A percentile compares a stretch with the other conserved stretches of the same genome.
phyloP scores from a whole-genome alignment of 2,113 vertebrate species.

The Trogon melanurus region DNA sequence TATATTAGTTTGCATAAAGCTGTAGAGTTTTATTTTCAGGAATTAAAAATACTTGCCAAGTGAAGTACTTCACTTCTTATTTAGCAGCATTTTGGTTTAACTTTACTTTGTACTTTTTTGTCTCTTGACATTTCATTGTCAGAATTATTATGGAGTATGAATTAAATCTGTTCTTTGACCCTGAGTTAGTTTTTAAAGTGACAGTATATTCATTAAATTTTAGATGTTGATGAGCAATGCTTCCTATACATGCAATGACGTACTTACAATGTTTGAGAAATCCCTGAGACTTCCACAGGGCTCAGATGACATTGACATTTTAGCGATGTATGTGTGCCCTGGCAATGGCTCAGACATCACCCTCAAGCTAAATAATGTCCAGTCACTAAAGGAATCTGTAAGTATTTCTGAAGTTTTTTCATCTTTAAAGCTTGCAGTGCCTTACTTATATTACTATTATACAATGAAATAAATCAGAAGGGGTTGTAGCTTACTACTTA shows the following conservation, averaged over 20 bases:
- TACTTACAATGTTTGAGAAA: neutral
- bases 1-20: neutral
- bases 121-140: neutral
- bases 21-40: neutral
- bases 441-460: neutral
- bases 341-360: neutral
- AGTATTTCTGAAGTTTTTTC: neutral
- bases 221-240: constrained; percentile 49
- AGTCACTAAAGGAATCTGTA: constrained; percentile 36
- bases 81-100: neutral
- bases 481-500: neutral
- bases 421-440: neutral
- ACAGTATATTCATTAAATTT: neutral
- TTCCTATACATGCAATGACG: neutral
- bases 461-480: neutral
- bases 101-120: neutral
- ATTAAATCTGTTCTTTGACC: neutral
- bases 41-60: neutral
- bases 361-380: neutral
- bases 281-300: neutral
- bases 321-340: neutral
- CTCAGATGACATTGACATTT: neutral
- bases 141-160: neutral
- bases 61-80: neutral
- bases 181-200: neutral